Evolutionary conservation across 30 jellyfish, hydroid and myxozoan species (phyloP), one percentile per base, ranked within the genome.

Genomic region (Turritopsis dohrnii): DNA sequence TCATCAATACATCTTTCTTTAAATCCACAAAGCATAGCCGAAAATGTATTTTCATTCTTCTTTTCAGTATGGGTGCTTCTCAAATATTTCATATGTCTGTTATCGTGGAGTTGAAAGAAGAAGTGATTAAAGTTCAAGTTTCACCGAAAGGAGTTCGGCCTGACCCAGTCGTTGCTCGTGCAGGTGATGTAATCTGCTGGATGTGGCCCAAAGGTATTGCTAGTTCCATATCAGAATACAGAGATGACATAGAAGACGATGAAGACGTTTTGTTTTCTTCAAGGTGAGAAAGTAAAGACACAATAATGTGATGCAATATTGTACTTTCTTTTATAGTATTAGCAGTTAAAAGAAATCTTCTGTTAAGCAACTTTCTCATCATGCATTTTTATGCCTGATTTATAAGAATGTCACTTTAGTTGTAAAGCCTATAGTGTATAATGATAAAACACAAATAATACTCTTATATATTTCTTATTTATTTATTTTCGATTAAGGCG

Each of bases 131-230:
- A 71, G 89, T 82, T 21, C 89, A 82, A 71, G 89, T 82, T 26
- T 66, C 89, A 0, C 89, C 89, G 76, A 82, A 82, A 25, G 84
- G 83, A 0, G 85, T 82, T 0, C 69, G 85, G 18, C 89, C 89
- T 65, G 89, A 82, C n/a, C 89, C 89, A n/a, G 85, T 66, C 20
- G 89, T 82, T 22, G 89, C 89, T 8, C 89, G 89, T 29, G 73
- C 27, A 24, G 89, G 89, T 25, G 89, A 82, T 71, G 71, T 82
- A 19, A 82, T 82, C 26, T 82, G 89, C 28, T 82, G 89, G 89
- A 82, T 82, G 89, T 82, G 89, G 89, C 89, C 89, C 1, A 82
- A 82, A 71, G 52, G 65, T 66, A 31, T 82, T 4, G 71, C 73
- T 4, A 82, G 89, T 65, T 82, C 89, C 1, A 82, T 82, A 21